Conservation (phyloP, 2,113 vertebrate species). For the Philantomba maxwellii region DNA sequence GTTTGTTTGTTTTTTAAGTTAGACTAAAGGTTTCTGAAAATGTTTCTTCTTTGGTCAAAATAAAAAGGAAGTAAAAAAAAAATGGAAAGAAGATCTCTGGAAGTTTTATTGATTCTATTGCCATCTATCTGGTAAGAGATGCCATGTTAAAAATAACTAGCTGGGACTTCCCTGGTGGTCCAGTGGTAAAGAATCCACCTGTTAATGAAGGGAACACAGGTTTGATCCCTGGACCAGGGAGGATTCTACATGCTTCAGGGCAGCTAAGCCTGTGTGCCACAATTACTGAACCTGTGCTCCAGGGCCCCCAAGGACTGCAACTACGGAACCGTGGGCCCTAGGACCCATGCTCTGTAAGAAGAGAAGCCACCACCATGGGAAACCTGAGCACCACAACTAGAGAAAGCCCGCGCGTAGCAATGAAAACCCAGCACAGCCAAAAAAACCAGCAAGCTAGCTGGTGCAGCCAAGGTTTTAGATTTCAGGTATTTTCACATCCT, state of each 20-base stretch:
- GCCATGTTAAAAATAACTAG: neutral
- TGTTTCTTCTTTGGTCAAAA: slow-evolving; percentile 1
- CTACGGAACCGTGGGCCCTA: neutral
- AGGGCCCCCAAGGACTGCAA: neutral
- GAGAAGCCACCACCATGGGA: neutral
- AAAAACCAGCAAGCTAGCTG: neutral
- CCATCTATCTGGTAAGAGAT: neutral
- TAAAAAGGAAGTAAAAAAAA: neutral
- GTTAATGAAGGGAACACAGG: neutral
- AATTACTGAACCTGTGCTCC: neutral
- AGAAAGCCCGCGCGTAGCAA: neutral
- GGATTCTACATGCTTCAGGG: neutral
- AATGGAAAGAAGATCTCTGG: neutral
- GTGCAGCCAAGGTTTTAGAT: neutral
- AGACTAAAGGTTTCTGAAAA: neutral
- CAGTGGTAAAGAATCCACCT: neutral
- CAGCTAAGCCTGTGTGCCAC: neutral
- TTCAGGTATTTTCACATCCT: neutral
- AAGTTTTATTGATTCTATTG: neutral
- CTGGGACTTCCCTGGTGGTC: neutral
- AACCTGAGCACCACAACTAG: neutral
- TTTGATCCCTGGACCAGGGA: neutral
- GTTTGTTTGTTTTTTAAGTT: neutral
- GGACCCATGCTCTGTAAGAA: neutral
- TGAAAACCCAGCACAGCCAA: neutral